A percentile compares a stretch with the other conserved stretches of the same genome.
Conservation (phyloP, 2,888 invertebrate genomes). For the Pheosia tremula region DNA sequence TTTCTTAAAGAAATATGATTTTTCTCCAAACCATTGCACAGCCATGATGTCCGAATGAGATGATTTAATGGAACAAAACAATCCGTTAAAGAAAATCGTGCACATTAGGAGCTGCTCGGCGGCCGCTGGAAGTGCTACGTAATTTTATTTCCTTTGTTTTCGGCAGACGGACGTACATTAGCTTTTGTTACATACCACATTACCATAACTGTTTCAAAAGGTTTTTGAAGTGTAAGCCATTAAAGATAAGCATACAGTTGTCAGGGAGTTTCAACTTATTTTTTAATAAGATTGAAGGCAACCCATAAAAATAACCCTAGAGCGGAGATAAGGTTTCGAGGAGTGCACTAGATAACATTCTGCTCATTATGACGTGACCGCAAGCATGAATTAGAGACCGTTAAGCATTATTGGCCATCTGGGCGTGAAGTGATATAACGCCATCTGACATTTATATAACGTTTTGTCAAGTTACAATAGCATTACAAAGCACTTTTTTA, state of each 20-base stretch:
- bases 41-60: background rate
- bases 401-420: too few relatives aligned
- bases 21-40: background rate
- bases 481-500: too few relatives aligned
- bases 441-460: too few relatives aligned
- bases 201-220: conserved; percentile 17
- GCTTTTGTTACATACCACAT: conserved; percentile 1
- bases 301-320: too few relatives aligned
- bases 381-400: too few relatives aligned
- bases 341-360: too few relatives aligned
- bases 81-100: background rate
- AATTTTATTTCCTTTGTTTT: conserved; percentile 4
- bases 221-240: conserved; percentile 13
- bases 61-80: conserved; percentile 4
- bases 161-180: conserved; percentile 1
- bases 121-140: background rate
- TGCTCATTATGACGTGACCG: too few relatives aligned
- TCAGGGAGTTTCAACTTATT: background rate
- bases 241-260: conserved; percentile 14
- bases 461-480: too few relatives aligned
- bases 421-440: too few relatives aligned
- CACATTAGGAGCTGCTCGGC: background rate
- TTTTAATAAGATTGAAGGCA: too few relatives aligned
- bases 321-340: too few relatives aligned
- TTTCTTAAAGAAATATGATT: too few relatives aligned